A percentile compares a stretch with the other conserved stretches of the same genome.
Conservation (phyloP, 2,797 vertebrate species). For the Neopelma chrysocephalum region DNA sequence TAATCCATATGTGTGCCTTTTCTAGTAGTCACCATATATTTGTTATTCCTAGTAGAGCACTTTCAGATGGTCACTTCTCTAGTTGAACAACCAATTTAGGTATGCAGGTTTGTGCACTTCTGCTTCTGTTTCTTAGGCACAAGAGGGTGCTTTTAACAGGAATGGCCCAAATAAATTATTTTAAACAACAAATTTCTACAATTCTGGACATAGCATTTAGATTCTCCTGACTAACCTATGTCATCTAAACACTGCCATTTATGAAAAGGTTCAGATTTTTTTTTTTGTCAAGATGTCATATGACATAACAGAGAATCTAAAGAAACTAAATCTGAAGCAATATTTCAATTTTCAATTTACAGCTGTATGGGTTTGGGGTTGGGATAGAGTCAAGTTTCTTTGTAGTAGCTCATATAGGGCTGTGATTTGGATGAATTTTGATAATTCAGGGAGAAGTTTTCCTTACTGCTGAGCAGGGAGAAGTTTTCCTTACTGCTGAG, state of each 20-base stretch:
- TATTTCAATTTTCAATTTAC: not conserved
- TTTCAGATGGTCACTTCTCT: not conserved
- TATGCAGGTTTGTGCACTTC: not conserved
- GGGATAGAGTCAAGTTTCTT: not conserved
- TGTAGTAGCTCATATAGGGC: not conserved
- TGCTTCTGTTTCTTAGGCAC: not conserved
- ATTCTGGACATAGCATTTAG: not conserved
- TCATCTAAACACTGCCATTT: not conserved
- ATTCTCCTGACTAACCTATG: not conserved
- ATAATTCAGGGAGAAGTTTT: not conserved
- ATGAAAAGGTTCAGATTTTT: not conserved
- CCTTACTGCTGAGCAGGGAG: too few species aligned
- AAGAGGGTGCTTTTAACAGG: not conserved
- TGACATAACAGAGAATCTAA: not conserved
- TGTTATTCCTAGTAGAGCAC: not conserved
- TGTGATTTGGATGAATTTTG: not conserved
- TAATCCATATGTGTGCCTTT: not conserved
- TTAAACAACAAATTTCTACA: not conserved
- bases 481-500: not conserved
- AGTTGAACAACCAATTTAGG: accelerated
- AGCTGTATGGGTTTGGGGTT: accelerated
- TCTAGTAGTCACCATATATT: accelerated
- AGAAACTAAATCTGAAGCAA: not conserved
- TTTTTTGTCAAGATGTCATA: not conserved
- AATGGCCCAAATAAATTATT: not conserved